Evolutionary conservation across 2,113 vertebrate genomes (phyloP), one percentile per base, ranked within the genome.

Genomic region (Muntiacus reevesi): DNA sequence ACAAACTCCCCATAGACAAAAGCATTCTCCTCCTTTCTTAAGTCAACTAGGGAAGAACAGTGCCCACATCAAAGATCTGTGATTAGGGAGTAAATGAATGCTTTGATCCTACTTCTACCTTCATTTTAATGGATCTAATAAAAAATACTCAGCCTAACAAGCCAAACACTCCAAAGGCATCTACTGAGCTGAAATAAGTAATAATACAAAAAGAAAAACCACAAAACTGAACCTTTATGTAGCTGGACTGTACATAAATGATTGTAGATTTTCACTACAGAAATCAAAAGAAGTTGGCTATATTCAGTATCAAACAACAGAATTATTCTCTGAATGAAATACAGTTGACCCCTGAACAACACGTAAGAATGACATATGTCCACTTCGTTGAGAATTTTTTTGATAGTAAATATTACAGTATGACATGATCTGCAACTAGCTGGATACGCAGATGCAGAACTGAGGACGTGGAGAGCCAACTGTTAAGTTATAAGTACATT

Each of bases 301-400:
- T 64, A 83, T 94, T 97, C 89, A 57, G 2, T 36, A 78, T 43
- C 55, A 91, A 96, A 96, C 27, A 86, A 94, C 33, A 97, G n/a
- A 95, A 97, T 91, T 92, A 82, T 36, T 88, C 54, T 94, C 54
- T 92, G 67, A 83, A 55, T 50, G 57, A 94, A 95, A 74, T 13
- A 43, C 13, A 27, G 52, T 3, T 40, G 52, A 83, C 81, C 21
- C 13, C 21, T 83, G 52, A 55, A 83, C 21, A 25, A 54, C 81
- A 83, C 0, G 4, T 81, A 28, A 50, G 78, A 50, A 50, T 17
- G 47, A 30, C 30, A 50, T 50, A 36, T 2, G 2, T 55, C 52
- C n/a, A 55, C 81, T 83, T 27, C 25, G 0, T 7, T 27, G 21
- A 21, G n/a, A 9, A 36, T 3, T 83, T 83, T 83, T 27, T 83